Evolutionary conservation across 2,888 invertebrate species (phyloP).

Genomic region (Dryadula phaetusa): DNA sequence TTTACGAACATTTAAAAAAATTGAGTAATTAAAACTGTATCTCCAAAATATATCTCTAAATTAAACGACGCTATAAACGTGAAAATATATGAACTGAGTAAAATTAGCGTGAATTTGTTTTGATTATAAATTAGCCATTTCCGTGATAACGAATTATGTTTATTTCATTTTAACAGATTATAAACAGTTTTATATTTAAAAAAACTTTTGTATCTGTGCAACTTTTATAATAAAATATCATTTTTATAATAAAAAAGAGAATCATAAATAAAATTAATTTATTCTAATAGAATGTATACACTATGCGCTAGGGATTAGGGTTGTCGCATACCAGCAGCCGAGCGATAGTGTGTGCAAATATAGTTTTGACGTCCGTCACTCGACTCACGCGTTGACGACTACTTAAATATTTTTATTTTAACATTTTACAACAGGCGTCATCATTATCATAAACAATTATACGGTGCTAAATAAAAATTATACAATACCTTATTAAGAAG

Average conservation of each 20-base stretch:
- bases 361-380: conserved; percentile 66
- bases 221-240: not conserved
- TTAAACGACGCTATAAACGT: conserved; percentile 34
- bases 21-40: conserved; percentile 34
- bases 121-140: conserved; percentile 29
- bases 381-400: conserved; percentile 41
- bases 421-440: conserved; percentile 8
- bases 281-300: conserved; percentile 62
- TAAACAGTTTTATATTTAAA: conserved; percentile 7
- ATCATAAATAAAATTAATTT: not conserved
- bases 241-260: not conserved
- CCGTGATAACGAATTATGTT: conserved; percentile 10
- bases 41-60: conserved; percentile 22
- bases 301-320: conserved; percentile 65
- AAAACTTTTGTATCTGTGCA: not conserved
- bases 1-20: conserved; percentile 3
- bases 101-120: conserved; percentile 35
- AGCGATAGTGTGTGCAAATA: conserved; percentile 76
- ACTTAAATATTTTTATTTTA: conserved; percentile 35
- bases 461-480: not conserved
- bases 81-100: conserved; percentile 33
- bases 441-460: conserved; percentile 5
- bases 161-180: conserved; percentile 7
- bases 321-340: conserved; percentile 72
- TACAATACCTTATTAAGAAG: not conserved